A percentile compares a stretch with the other conserved stretches of the same genome.
phyloP scores from a whole-genome alignment of 2,113 vertebrate species.

The Notarius lentiginosus region DNA sequence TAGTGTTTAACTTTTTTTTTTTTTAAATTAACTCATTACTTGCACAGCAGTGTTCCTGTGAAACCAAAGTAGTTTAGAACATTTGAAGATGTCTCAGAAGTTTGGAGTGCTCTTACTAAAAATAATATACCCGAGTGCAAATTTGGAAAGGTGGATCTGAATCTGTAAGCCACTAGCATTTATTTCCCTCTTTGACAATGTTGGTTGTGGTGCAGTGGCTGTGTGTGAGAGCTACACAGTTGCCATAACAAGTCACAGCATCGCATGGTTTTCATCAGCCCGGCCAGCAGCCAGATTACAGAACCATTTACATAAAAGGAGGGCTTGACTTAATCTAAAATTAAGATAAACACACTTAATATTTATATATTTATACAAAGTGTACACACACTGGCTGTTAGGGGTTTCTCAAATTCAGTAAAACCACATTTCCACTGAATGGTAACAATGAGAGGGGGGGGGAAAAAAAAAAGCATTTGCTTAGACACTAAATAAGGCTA shows the following conservation, averaged over 20 bases:
- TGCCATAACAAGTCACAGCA: constrained; percentile 6
- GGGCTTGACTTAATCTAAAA: constrained; percentile 35
- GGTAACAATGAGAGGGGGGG: neutral
- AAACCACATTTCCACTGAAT: constrained; percentile 12
- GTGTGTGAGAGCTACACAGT: constrained; percentile 2
- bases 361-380: constrained; percentile 44
- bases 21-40: neutral
- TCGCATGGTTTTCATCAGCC: neutral
- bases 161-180: neutral
- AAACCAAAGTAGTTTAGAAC: neutral
- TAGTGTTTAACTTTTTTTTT: constrained; percentile 2
- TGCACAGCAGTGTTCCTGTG: neutral
- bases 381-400: constrained; percentile 15
- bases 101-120: neutral
- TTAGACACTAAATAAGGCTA: constrained; percentile 38
- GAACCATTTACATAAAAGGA: neutral
- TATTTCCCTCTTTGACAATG: neutral
- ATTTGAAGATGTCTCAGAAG: neutral
- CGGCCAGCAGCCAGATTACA: neutral
- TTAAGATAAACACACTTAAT: constrained; percentile 27
- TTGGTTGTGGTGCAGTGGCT: constrained; percentile 1
- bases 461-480: neutral
- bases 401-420: constrained; percentile 13
- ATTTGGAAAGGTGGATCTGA: constrained; percentile 1
- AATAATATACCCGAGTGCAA: neutral